Evolutionary conservation across 2,797 vertebrate genomes (phyloP), one percentile per base, ranked within the genome.

Genomic region (Bufotes viridis): DNA sequence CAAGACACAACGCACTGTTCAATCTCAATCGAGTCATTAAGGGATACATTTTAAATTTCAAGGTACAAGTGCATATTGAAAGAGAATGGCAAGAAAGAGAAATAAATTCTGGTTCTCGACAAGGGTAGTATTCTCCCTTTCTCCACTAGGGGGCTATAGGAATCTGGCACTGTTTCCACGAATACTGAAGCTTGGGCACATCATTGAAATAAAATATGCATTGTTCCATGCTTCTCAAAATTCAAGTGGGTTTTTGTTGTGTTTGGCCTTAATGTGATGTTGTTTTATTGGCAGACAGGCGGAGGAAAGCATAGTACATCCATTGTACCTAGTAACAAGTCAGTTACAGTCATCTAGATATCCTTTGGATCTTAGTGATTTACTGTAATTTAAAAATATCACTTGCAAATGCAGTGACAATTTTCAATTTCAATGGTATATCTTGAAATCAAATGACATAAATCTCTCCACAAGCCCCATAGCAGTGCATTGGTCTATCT

Each of bases 241-340:
- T 76, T 57, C 84, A 69, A 86, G 88, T 89, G 84, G 88, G 88
- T 34, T 58, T 85, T 86, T 89, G 88, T 89, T 89, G 84, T 55
- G 82, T 26, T 89, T 89, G 84, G 88, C 81, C 10, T 70, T 51
- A n/a, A 61, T 70, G 2, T 82, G 79, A 86, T 67, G 58, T 89
- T 85, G 78, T 74, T 76, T 58, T 85, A 70, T 75, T 88, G 67
- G 82, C 80, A 51, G 10, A 61, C 51, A n/a, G 55, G 61, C 60
- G 42, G 72, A 2, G n/a, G 26, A 60, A 26, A 82, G 18, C 70
- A 86, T 78, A 89, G 70, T 86, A 67, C 29, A n/a, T 22, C 22
- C 80, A 78, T 89, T 89, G 84, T 89, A 18, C 75, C 49, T 51
- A 49, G 69, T 83, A 26, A 57, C 10, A 61, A 61, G 29, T 75